Conservation (phyloP, 2,888 invertebrate genomes). For the Apodemia duryi region DNA sequence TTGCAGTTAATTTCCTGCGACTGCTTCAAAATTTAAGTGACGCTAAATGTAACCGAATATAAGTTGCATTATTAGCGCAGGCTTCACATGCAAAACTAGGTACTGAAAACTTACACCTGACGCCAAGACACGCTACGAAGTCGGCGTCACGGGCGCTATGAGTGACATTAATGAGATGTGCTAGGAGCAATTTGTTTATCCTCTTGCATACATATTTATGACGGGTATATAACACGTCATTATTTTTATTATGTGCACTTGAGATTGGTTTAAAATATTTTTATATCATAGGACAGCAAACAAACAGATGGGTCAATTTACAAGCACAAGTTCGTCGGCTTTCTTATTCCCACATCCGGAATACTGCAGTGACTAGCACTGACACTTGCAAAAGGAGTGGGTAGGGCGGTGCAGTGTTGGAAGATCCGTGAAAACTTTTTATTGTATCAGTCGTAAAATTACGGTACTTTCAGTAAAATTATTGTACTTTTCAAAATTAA, state of each 20-base stretch:
- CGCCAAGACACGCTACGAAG: constrained; percentile 23
- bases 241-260: constrained; percentile 12
- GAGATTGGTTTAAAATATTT: neutral
- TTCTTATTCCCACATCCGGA: too few species aligned
- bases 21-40: constrained; percentile 21
- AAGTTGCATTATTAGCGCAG: constrained; percentile 36
- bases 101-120: constrained; percentile 33
- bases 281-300: too few species aligned
- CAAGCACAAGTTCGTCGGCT: too few species aligned
- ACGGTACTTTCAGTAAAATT: too few species aligned
- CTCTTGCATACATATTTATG: constrained; percentile 40
- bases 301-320: too few species aligned
- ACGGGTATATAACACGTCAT: neutral
- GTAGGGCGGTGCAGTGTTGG: too few species aligned
- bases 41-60: constrained; percentile 42
- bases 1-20: constrained; percentile 7
- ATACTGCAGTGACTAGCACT: too few species aligned
- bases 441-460: too few species aligned
- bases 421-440: too few species aligned
- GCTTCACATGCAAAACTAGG: constrained; percentile 27
- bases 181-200: constrained; percentile 53
- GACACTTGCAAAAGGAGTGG: too few species aligned
- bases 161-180: constrained; percentile 50
- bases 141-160: constrained; percentile 33
- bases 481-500: too few species aligned